Conservation (phyloP, 1,140 invertebrate species). For the Chironomus striatipennis region DNA sequence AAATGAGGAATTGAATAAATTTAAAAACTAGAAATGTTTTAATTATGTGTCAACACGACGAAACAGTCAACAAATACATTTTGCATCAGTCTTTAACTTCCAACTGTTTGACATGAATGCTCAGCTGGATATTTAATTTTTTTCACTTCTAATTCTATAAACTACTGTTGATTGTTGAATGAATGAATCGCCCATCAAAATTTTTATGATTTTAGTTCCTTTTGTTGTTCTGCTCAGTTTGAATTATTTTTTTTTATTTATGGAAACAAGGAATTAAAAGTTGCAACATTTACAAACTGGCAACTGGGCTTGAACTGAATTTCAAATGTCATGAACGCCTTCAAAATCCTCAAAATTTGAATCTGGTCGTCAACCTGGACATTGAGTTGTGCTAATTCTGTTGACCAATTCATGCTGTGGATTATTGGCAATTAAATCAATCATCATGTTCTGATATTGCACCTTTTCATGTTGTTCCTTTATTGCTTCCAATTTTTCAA, state of each 20-base stretch:
- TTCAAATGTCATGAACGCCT: background rate
- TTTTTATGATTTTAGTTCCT: background rate
- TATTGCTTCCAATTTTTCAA: background rate
- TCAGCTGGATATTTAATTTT: background rate
- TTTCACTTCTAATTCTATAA: background rate
- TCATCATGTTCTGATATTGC: background rate
- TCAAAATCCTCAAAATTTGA: background rate
- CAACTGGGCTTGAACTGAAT: background rate
- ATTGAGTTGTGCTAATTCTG: background rate
- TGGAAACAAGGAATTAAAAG: background rate
- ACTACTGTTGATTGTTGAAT: background rate
- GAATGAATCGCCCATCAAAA: background rate
- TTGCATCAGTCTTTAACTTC: background rate
- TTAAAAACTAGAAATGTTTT: conserved; percentile 5
- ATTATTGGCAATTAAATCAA: background rate
- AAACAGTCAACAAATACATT: background rate
- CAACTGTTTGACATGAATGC: background rate
- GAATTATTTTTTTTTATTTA: background rate
- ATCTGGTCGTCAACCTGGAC: background rate
- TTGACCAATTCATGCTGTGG: background rate
- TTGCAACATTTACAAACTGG: background rate
- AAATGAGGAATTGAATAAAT: conserved; percentile 28
- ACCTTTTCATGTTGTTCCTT: background rate
- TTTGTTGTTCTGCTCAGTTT: background rate
- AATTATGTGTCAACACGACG: conserved; percentile 16